Evolutionary conservation across 2,888 invertebrate species (phyloP).

Genomic region (Drosophila peninsularis): DNA sequence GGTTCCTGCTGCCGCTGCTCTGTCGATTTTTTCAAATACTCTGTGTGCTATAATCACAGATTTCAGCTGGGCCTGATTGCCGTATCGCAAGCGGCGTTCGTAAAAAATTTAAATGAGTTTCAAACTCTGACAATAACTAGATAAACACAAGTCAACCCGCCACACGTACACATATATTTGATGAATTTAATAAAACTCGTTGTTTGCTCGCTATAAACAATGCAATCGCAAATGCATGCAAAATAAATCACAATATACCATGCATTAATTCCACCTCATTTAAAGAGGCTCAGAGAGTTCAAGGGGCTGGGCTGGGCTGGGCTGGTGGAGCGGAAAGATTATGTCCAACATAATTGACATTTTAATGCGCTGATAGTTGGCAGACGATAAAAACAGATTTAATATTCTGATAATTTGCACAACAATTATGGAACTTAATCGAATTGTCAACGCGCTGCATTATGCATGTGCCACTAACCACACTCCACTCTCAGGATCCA

Average conservation of each 20-base stretch:
- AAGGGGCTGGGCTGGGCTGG: not conserved
- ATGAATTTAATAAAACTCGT: constrained; percentile 36
- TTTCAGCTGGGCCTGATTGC: constrained; percentile 47
- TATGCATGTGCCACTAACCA: constrained; percentile 18
- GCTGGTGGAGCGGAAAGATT: constrained; percentile 33
- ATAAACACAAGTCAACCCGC: constrained; percentile 4
- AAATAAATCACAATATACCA: constrained; percentile 55
- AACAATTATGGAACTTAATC: constrained; percentile 78
- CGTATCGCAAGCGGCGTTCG: constrained; percentile 34
- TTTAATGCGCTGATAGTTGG: constrained; percentile 78
- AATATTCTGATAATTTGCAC: constrained; percentile 79
- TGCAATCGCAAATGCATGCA: constrained; percentile 31
- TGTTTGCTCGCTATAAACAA: constrained; percentile 39
- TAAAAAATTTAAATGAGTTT: constrained; percentile 62
- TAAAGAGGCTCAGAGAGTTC: constrained; percentile 18
- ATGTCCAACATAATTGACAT: constrained; percentile 73
- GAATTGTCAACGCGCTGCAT: constrained; percentile 68
- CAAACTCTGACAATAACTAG: constrained; percentile 20
- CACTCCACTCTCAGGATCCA: not conserved
- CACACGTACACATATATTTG: not conserved
- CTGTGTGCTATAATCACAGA: constrained; percentile 49
- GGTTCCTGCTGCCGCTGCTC: constrained; percentile 50
- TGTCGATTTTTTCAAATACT: constrained; percentile 44
- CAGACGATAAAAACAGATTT: constrained; percentile 74
- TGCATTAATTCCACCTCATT: constrained; percentile 49